Percentiles rank a stretch among this genome's conserved stretches.
phyloP scores from a whole-genome alignment of 2,888 invertebrate genomes.

The Trichacis sp. region DNA sequence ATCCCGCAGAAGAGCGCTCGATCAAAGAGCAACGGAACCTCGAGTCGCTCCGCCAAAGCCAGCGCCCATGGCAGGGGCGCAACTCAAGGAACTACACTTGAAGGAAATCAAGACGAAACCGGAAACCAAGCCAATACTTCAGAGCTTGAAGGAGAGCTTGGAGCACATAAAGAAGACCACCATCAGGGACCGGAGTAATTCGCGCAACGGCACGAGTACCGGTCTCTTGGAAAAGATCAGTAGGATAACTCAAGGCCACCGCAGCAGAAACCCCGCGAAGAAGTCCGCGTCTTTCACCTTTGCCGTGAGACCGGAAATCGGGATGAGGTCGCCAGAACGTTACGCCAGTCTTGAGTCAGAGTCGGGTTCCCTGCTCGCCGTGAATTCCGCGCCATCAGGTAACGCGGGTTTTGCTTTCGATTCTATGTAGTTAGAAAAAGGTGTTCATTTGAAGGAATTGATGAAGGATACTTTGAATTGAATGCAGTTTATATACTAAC shows the following conservation, averaged over 20 bases:
- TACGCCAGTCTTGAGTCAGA: constrained; percentile 65
- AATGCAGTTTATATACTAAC: no score
- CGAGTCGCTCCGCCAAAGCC: constrained; percentile 63
- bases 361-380: constrained; percentile 53
- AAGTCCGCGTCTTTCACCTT: constrained; percentile 66
- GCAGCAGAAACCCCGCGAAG: constrained; percentile 63
- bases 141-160: constrained; percentile 61
- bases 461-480: no score
- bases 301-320: constrained; percentile 63
- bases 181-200: constrained; percentile 59
- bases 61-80: constrained; percentile 44
- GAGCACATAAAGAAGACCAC: constrained; percentile 65
- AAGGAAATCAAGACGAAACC: constrained; percentile 63
- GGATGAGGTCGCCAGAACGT: constrained; percentile 63
- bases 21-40: constrained; percentile 64
- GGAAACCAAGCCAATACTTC: constrained; percentile 62
- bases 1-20: constrained; percentile 63
- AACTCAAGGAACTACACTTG: constrained; percentile 59
- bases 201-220: constrained; percentile 46
- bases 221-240: constrained; percentile 61
- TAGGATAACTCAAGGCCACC: constrained; percentile 63
- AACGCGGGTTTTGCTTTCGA: not conserved
- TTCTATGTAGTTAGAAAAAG: not conserved
- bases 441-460: no score
- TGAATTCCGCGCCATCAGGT: constrained; percentile 33